These are phyloP conservation scores for Gymnoscopelus braueri DNA, from an alignment of 2,797 vertebrate genomes.

Conservation along the genomic window DNA sequence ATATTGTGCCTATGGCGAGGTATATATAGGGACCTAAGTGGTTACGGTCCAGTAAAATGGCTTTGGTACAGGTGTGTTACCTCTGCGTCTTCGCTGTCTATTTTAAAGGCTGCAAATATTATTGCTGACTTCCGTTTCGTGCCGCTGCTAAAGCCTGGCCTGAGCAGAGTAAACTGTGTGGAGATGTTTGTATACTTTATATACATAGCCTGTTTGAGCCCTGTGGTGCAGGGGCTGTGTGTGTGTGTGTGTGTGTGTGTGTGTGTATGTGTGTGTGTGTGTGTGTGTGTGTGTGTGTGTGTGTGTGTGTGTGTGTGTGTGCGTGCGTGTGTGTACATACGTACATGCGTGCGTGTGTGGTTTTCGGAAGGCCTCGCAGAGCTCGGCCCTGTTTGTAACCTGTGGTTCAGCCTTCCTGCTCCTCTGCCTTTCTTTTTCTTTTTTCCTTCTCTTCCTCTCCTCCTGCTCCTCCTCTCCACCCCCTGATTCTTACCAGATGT, in stretches of 20 bases:
- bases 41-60: not conserved
- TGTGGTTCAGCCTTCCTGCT: constrained; percentile 76
- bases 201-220: constrained; percentile 40
- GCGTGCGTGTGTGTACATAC: not conserved
- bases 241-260: constrained; percentile 1
- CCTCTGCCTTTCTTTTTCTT: constrained; percentile 28
- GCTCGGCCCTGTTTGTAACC: constrained; percentile 72
- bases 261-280: not conserved
- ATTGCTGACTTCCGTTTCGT: constrained; percentile 29
- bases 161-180: constrained; percentile 32
- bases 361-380: constrained; percentile 55
- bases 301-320: constrained; percentile 23
- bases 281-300: constrained; percentile 24
- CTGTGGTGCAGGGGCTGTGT: constrained; percentile 29
- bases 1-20: not conserved
- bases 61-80: constrained; percentile 4
- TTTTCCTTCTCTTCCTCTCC: constrained; percentile 40
- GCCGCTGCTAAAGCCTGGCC: constrained; percentile 21
- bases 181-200: constrained; percentile 47
- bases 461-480: constrained; percentile 40
- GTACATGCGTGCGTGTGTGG: constrained; percentile 40
- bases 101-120: constrained; percentile 42
- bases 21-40: no score
- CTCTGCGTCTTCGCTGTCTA: not conserved
- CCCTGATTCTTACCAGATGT: constrained; percentile 92